These are phyloP conservation scores for Chymomyza caudatula DNA, from an alignment of 2,888 invertebrate species.

Conservation along the genomic window DNA sequence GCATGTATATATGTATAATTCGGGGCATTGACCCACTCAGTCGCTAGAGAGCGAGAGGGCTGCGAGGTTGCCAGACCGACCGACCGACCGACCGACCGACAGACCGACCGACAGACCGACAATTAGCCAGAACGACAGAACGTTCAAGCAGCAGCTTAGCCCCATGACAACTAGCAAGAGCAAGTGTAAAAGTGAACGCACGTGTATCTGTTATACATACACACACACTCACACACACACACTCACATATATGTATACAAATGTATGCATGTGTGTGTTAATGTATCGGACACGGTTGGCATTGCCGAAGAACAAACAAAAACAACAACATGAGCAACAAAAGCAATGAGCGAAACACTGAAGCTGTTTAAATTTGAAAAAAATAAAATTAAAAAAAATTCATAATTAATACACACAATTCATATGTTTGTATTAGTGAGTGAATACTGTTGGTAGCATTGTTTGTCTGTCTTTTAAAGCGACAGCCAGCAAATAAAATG, in stretches of 20 bases:
- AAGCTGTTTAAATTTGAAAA: background rate
- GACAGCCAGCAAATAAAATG: no score
- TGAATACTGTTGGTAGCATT: no score
- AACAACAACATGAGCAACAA: background rate
- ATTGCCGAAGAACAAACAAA: background rate
- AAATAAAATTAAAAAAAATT: background rate
- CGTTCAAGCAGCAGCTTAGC: background rate
- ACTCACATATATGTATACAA: background rate
- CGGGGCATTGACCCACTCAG: background rate
- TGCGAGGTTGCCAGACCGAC: no score
- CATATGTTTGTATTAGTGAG: background rate
- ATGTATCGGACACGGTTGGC: background rate
- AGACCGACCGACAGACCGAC: background rate
- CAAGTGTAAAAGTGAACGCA: background rate
- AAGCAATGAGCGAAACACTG: background rate
- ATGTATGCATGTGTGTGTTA: background rate
- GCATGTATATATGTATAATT: no score
- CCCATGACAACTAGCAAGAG: background rate
- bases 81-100: background rate
- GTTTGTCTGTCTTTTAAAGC: no score
- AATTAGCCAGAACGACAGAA: background rate
- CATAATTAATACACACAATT: background rate
- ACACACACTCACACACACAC: background rate
- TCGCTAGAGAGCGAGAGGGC: background rate
- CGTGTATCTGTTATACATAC: background rate